Conservation (phyloP, 2,113 vertebrate species). For the Apus apus region DNA sequence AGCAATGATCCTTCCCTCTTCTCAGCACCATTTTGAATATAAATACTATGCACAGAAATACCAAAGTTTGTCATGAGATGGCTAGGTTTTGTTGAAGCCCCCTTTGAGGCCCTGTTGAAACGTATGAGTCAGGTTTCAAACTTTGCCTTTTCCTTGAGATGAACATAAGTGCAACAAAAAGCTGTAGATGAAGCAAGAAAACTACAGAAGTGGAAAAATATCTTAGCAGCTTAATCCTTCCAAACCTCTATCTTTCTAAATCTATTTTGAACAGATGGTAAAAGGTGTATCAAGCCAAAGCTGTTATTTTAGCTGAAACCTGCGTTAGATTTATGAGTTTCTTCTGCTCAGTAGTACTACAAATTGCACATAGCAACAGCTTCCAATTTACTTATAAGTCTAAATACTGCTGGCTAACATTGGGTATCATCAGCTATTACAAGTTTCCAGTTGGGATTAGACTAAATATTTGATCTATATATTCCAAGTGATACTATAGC, state of each 20-base stretch:
- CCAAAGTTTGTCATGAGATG: neutral
- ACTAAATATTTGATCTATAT: neutral
- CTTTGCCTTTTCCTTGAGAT: neutral
- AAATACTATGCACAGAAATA: neutral
- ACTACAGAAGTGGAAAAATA: neutral
- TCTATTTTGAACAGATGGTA: neutral
- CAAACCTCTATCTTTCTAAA: neutral
- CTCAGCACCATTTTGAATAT: neutral
- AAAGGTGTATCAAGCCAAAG: neutral
- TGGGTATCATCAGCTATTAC: fast-evolving
- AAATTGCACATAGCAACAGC: neutral
- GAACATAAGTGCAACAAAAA: neutral
- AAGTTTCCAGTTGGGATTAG: neutral
- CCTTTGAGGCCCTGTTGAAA: neutral
- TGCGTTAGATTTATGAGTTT: neutral
- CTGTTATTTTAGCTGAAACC: neutral
- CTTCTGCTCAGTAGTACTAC: neutral
- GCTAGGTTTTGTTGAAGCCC: neutral
- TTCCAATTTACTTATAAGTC: fast-evolving
- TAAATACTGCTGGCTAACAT: neutral
- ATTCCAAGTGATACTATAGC: neutral
- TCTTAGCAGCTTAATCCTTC: neutral
- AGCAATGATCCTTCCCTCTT: neutral
- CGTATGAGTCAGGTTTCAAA: neutral
- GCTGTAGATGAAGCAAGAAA: neutral